Conservation (phyloP, 2,113 vertebrate species). For the Elachura formosa region DNA sequence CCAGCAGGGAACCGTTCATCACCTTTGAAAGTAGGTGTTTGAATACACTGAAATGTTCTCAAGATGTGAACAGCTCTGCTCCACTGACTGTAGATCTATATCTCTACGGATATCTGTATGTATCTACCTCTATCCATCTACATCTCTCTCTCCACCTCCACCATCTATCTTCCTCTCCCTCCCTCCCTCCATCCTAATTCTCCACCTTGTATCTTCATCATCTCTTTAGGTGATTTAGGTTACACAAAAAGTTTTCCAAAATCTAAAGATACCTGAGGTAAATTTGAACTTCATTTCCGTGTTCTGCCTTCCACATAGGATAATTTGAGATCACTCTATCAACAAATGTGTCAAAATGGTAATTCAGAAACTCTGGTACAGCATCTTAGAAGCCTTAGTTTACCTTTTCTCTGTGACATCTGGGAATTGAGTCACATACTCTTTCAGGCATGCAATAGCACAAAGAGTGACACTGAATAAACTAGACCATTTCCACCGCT, state of each 20-base stretch:
- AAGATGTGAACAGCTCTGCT: background rate
- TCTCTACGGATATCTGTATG: background rate
- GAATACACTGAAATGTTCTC: background rate
- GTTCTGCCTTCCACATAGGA: rapidly evolving
- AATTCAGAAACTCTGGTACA: background rate
- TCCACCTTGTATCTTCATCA: background rate
- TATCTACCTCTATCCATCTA: background rate
- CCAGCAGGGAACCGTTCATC: background rate
- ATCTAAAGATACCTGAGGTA: background rate
- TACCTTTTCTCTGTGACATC: background rate
- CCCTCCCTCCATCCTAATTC: background rate
- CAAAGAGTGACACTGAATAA: background rate
- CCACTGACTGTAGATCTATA: background rate
- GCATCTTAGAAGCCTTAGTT: background rate
- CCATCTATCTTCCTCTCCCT: no score
- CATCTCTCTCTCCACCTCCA: background rate
- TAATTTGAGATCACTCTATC: background rate
- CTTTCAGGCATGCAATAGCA: background rate
- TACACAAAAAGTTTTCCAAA: background rate
- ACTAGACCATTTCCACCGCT: background rate
- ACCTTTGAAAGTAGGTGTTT: background rate
- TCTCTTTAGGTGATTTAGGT: background rate
- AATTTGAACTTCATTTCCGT: background rate
- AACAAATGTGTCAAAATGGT: background rate
- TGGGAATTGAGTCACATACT: background rate